Evolutionary conservation across 1,140 invertebrate species (phyloP).

Genomic region (Arion vulgaris): DNA sequence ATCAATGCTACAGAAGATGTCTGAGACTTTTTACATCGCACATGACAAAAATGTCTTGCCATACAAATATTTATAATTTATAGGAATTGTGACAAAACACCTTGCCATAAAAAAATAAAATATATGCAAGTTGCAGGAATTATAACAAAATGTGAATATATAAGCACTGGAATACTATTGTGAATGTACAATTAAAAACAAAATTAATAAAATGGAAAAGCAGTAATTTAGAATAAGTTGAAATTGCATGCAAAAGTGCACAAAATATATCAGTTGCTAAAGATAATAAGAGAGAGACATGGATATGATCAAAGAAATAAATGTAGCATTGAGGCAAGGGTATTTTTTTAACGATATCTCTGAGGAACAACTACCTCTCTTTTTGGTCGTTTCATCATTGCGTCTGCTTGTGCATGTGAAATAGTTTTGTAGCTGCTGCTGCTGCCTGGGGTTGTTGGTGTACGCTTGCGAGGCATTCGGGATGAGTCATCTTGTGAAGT

Average conservation of each 20-base stretch:
- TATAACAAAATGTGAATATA: neutral
- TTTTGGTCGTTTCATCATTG: constrained; percentile 51
- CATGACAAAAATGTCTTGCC: too few relatives aligned
- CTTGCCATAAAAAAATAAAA: neutral
- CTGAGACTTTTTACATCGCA: too few relatives aligned
- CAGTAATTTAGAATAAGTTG: neutral
- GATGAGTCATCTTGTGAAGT: constrained; percentile 6
- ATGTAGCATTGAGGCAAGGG: neutral
- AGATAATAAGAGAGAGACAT: neutral
- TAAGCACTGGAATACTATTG: neutral
- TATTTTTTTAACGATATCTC: constrained; percentile 47
- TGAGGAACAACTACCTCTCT: constrained; percentile 68
- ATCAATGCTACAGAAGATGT: neutral
- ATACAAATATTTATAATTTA: too few relatives aligned
- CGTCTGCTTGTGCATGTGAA: neutral
- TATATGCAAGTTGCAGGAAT: too few relatives aligned
- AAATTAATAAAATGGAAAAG: neutral
- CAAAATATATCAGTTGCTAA: neutral
- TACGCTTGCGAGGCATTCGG: constrained; percentile 14
- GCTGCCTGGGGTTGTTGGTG: neutral
- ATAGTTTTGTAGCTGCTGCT: neutral
- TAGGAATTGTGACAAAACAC: neutral
- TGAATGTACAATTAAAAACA: neutral
- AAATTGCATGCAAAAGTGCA: neutral
- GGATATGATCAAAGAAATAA: neutral